phyloP scores from a whole-genome alignment of 2,888 invertebrate species.

The Tiliacea citrago region DNA sequence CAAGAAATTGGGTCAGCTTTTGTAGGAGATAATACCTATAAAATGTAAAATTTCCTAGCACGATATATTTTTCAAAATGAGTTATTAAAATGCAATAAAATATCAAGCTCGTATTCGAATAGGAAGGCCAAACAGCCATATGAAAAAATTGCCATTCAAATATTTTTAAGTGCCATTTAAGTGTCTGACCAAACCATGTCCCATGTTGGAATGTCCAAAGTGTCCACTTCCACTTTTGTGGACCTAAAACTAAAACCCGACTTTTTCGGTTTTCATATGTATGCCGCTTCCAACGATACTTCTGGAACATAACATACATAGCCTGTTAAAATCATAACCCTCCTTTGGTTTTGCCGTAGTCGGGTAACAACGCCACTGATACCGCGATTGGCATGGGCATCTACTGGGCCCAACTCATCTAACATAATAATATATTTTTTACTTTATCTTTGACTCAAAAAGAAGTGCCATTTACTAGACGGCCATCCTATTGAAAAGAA shows the following conservation, averaged over 20 bases:
- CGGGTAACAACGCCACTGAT: neutral
- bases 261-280: neutral
- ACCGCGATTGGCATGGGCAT: neutral
- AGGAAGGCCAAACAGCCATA: neutral
- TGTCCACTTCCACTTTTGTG: too few relatives aligned
- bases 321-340: neutral
- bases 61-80: too few relatives aligned
- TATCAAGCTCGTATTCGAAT: neutral
- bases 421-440: neutral
- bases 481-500: neutral
- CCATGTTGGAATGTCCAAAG: neutral
- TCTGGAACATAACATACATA: too few relatives aligned
- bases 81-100: neutral
- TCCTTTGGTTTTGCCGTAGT: neutral
- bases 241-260: too few relatives aligned
- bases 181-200: too few relatives aligned
- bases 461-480: neutral
- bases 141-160: neutral
- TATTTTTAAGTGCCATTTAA: neutral
- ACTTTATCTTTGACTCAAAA: too few relatives aligned
- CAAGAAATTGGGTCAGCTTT: constrained; percentile 57
- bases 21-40: constrained; percentile 14
- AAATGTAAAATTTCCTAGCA: constrained; percentile 8
- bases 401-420: neutral
- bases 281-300: neutral